Conservation (phyloP, 2,113 vertebrate species). For the Glaucomys volans region DNA sequence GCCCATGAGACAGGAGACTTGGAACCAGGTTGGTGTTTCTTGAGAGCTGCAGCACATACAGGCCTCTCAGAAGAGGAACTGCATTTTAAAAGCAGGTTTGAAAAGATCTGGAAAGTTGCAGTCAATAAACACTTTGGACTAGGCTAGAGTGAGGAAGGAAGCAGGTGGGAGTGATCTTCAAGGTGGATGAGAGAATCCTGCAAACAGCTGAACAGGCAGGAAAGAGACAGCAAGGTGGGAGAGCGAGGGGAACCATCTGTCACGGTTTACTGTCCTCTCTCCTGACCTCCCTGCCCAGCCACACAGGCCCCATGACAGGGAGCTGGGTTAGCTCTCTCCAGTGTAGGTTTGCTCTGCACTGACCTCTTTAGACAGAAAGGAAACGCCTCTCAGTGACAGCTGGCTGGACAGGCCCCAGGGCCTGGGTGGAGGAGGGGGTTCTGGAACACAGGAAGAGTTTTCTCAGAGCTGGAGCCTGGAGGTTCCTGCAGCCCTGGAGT, state of each 20-base stretch:
- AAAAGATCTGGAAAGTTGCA: neutral
- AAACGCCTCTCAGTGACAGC: neutral
- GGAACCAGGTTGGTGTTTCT: neutral
- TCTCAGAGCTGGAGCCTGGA: conserved; percentile 25
- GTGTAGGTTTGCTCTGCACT: too few species aligned
- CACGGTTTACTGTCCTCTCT: neutral
- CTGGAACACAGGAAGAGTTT: neutral
- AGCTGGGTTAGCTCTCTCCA: neutral
- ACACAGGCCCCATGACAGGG: neutral
- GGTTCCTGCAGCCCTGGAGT: neutral
- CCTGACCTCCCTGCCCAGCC: neutral
- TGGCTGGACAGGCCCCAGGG: neutral
- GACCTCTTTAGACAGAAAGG: neutral
- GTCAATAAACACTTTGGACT: neutral
- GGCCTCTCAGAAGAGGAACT: neutral
- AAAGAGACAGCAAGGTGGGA: neutral
- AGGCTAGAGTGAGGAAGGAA: neutral
- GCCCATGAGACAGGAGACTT: neutral
- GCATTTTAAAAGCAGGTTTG: neutral
- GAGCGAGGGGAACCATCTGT: neutral
- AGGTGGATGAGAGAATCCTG: neutral
- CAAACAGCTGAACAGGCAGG: neutral
- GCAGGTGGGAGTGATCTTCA: neutral
- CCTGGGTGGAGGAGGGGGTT: neutral
- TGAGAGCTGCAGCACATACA: neutral